Conservation (phyloP, 2,113 vertebrate genomes). For the Prunella himalayana region DNA sequence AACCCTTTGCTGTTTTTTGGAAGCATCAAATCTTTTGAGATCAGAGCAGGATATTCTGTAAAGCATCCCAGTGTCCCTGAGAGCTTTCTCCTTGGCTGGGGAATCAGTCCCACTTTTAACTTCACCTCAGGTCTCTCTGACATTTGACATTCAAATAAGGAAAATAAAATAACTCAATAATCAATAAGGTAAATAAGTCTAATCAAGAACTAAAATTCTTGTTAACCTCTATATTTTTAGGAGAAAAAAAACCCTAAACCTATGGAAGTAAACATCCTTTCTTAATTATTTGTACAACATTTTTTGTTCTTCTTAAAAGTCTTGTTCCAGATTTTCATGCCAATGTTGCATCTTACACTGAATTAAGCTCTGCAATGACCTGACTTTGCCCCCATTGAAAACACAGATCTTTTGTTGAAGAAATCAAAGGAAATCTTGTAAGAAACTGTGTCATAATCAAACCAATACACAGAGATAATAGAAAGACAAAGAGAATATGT, state of each 20-base stretch:
- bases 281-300: not conserved
- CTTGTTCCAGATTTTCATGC: not conserved
- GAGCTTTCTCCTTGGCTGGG: not conserved
- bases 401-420: not conserved
- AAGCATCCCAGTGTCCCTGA: not conserved
- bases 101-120: not conserved
- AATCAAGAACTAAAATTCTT: not conserved
- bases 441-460: not conserved
- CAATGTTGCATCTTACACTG: not conserved
- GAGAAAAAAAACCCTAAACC: not conserved
- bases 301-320: not conserved
- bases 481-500: not conserved
- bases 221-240: not conserved
- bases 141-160: not conserved
- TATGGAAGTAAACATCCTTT: not conserved
- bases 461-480: not conserved
- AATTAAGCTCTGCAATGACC: not conserved
- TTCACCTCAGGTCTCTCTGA: not conserved
- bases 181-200: not conserved
- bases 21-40: not conserved
- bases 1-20: not conserved
- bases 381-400: not conserved
- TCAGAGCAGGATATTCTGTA: not conserved
- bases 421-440: not conserved
- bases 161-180: not conserved